phyloP scores from a whole-genome alignment of 2,797 vertebrate genomes.

The Mycteria americana region DNA sequence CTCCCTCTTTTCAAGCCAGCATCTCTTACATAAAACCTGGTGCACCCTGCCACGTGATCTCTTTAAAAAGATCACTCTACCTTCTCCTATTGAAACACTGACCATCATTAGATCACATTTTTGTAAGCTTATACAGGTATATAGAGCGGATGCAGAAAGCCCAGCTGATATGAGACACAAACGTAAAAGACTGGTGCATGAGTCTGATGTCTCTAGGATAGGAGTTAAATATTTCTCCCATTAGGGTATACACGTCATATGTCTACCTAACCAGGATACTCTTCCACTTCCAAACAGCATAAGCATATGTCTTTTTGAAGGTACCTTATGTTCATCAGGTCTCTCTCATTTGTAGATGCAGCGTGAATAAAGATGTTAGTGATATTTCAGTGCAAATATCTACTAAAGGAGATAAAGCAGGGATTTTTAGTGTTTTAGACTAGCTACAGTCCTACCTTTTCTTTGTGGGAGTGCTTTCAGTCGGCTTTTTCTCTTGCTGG shows the following conservation, averaged over 20 bases:
- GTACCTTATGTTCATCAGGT: neutral
- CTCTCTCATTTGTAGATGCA: neutral
- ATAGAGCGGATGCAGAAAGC: neutral
- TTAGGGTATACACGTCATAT: neutral
- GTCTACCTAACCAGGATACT: neutral
- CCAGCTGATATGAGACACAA: neutral
- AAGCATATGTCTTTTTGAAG: neutral
- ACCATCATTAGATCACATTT: neutral
- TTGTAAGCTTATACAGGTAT: neutral
- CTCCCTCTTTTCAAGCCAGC: neutral
- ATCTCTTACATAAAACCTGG: neutral
- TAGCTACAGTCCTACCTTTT: slow-evolving; percentile 68
- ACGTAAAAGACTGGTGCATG: neutral
- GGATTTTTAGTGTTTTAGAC: neutral
- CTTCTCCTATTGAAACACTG: neutral
- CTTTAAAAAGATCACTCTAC: neutral
- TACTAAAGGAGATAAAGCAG: neutral
- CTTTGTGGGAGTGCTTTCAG: slow-evolving; percentile 71
- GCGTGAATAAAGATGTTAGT: neutral
- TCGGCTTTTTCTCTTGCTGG: slow-evolving; percentile 66
- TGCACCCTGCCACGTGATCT: neutral
- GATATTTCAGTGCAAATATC: neutral
- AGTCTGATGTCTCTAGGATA: neutral
- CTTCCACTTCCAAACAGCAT: neutral
- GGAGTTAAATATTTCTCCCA: neutral